phyloP scores from a whole-genome alignment of 2,888 invertebrate species.

The Melanargia galathea region DNA sequence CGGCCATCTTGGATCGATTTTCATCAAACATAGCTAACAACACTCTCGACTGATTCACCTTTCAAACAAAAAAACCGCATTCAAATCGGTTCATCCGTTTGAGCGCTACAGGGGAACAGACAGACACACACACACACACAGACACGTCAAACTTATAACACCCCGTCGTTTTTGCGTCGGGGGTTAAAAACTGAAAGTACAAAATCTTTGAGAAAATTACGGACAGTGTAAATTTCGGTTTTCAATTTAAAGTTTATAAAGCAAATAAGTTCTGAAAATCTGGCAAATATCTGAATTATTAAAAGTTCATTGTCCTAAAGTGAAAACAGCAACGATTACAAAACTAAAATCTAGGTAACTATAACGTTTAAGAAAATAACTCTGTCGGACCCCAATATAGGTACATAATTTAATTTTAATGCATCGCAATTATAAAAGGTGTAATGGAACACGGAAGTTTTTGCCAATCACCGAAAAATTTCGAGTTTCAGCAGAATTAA shows the following conservation, averaged over 20 bases:
- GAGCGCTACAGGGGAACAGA: too few relatives aligned
- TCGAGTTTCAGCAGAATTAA: neutral
- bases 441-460: constrained; percentile 7
- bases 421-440: constrained; percentile 8
- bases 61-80: too few relatives aligned
- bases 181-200: too few relatives aligned
- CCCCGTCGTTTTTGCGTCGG: too few relatives aligned
- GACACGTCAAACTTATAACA: too few relatives aligned
- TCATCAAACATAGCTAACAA: too few relatives aligned
- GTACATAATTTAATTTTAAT: neutral
- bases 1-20: too few relatives aligned
- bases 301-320: neutral
- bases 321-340: neutral
- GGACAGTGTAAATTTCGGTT: neutral
- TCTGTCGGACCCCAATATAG: neutral
- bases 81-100: too few relatives aligned
- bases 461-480: constrained; percentile 5
- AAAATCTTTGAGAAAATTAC: neutral
- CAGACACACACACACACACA: too few relatives aligned
- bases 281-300: neutral
- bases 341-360: neutral
- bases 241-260: neutral
- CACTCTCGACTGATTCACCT: too few relatives aligned
- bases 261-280: neutral
- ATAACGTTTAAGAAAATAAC: neutral